phyloP scores from a whole-genome alignment of 1,140 invertebrate species.

The Plodia interpunctella region DNA sequence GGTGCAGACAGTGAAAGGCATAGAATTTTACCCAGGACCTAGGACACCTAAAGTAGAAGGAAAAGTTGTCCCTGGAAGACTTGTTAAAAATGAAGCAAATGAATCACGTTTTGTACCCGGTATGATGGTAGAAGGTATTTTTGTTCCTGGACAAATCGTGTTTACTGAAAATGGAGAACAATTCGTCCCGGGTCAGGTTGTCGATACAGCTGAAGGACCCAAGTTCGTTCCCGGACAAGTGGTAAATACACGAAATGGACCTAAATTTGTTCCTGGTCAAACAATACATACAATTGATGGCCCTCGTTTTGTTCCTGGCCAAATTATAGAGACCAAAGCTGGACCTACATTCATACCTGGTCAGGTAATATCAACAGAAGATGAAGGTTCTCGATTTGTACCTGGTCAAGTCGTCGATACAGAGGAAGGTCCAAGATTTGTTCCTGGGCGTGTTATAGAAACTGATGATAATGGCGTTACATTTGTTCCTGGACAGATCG shows the following conservation, averaged over 20 bases:
- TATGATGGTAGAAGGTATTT: constrained; percentile 81
- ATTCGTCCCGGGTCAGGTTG: constrained; percentile 86
- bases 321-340: constrained; percentile 84
- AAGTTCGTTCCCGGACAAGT: constrained; percentile 85
- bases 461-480: constrained; percentile 81
- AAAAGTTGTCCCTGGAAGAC: constrained; percentile 82
- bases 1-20: constrained; percentile 81
- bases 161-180: constrained; percentile 83
- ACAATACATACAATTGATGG: constrained; percentile 83
- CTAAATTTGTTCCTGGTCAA: constrained; percentile 85
- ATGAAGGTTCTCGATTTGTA: constrained; percentile 83
- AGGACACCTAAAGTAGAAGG: constrained; percentile 68
- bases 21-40: constrained; percentile 84
- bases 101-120: constrained; percentile 84
- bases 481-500: constrained; percentile 84
- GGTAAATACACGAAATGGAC: constrained; percentile 81
- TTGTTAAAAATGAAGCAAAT: constrained; percentile 79
- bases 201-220: constrained; percentile 81
- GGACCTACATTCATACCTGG: constrained; percentile 86
- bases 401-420: constrained; percentile 87
- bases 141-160: constrained; percentile 84
- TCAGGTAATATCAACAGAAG: constrained; percentile 84
- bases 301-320: constrained; percentile 83
- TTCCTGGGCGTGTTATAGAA: constrained; percentile 84
- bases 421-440: constrained; percentile 83